A percentile compares a stretch with the other conserved stretches of the same genome.
phyloP scores from a whole-genome alignment of 2,113 vertebrate species.

The Heterotilapia buettikoferi region DNA sequence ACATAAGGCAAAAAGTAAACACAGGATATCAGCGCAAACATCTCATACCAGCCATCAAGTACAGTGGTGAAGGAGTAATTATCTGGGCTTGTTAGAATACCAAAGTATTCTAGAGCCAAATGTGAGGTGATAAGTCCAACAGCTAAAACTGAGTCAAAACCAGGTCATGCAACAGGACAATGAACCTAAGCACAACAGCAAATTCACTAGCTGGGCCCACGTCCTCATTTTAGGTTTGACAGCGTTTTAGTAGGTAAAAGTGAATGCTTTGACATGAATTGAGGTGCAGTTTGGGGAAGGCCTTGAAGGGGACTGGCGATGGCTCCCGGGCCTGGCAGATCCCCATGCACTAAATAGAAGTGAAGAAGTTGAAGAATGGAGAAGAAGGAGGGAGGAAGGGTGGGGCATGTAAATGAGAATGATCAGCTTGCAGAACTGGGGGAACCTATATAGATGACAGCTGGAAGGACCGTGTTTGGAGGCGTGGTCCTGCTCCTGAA shows the following conservation, averaged over 20 bases:
- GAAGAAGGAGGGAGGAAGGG: too few relatives aligned
- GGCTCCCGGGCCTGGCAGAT: neutral
- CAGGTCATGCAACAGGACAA: neutral
- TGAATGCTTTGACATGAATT: neutral
- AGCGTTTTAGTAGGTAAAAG: neutral
- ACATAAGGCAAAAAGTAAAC: neutral
- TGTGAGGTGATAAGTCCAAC: neutral
- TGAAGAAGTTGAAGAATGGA: too few relatives aligned
- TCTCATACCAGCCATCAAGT: neutral
- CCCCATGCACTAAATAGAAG: too few relatives aligned
- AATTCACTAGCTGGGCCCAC: neutral
- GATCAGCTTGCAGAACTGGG: too few relatives aligned
- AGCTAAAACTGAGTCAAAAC: neutral
- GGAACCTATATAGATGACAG: neutral
- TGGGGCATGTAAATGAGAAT: too few relatives aligned
- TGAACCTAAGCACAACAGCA: fast-evolving
- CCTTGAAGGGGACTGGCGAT: neutral
- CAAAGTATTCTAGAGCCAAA: neutral
- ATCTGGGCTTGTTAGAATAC: neutral
- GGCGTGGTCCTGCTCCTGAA: neutral
- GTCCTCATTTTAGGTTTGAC: neutral
- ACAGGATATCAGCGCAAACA: neutral
- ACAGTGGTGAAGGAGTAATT: neutral
- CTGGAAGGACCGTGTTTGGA: fast-evolving
- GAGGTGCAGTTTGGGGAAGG: neutral